Evolutionary conservation across 2,797 vertebrate genomes (phyloP), one percentile per base, ranked within the genome.

Genomic region (Fistularia tabacaria): DNA sequence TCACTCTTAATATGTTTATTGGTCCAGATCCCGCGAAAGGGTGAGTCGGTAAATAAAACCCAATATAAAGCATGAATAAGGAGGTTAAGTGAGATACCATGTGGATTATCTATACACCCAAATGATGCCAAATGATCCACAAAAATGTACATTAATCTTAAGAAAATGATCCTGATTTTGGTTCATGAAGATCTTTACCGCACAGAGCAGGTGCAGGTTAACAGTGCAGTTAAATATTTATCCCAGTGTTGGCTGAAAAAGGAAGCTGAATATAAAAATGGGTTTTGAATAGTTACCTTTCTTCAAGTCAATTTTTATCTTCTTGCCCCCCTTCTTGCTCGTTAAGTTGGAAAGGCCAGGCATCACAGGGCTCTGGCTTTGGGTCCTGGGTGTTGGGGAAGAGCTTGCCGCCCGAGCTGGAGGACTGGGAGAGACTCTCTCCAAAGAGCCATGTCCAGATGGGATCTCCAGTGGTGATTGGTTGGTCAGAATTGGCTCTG

Each of bases 241-340:
- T 3, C 25, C 25, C 25, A 25, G 2, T 25, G 25, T 25, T 5
- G 5, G 25, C 25, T 45, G n/a, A 45, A 45, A 45, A 11, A 14
- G 44, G n/a, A 45, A 45, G 36, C 36, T n/a, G 47, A 49, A 25
- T 13, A 9, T n/a, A 36, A 3, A 15, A 53, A 39, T 12, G 1
- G 0, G 0, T 11, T n/a, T 14, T 11, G 10, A 9, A 36, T 6
- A 7, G 14, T 79, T 89, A 98, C 96, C 95, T 93, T 99, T 98
- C 81, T 88, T 95, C 50, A 98, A 86, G 84, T 96, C 94, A 51
- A 98, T 94, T 75, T 92, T 94, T 57, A 94, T 81, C 86, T 83
- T 95, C 86, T 92, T 96, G 53, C 90, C 88, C 15, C 84, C 89
- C 76, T 89, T 97, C 80, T 88, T 95, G 87, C 50, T 90, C 43